Percentiles rank a stretch among this genome's conserved stretches.
phyloP scores from a whole-genome alignment of 1,140 invertebrate genomes.

The Bathynomus jamesi region DNA sequence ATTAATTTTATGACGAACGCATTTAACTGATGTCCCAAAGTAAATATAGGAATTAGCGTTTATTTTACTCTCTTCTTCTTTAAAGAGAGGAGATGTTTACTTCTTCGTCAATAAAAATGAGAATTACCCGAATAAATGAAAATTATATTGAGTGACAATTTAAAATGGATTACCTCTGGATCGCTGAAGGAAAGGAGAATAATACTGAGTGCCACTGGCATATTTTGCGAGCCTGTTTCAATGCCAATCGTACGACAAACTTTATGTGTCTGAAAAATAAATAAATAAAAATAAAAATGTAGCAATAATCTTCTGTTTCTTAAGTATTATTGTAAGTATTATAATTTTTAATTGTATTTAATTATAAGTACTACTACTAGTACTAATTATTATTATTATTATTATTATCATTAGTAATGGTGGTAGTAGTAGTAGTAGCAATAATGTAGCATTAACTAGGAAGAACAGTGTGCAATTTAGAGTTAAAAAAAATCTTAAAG shows the following conservation, averaged over 20 bases:
- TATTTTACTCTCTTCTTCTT: neutral
- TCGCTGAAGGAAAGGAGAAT: conserved; percentile 38
- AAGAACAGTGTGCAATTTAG: too few relatives aligned
- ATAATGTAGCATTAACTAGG: too few relatives aligned
- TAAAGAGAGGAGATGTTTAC: too few relatives aligned
- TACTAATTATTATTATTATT: too few relatives aligned
- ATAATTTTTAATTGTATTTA: neutral
- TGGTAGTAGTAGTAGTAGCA: too few relatives aligned
- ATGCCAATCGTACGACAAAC: conserved; percentile 44
- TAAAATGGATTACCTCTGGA: conserved; percentile 5
- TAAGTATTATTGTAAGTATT: neutral
- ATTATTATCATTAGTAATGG: too few relatives aligned
- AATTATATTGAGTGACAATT: neutral
- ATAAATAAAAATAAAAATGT: neutral
- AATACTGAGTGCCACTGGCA: conserved; percentile 41
- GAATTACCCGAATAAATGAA: neutral
- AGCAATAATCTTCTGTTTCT: neutral
- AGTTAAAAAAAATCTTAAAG: too few relatives aligned
- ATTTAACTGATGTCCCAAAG: neutral
- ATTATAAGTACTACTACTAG: neutral
- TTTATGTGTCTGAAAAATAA: conserved; percentile 22
- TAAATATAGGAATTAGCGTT: neutral
- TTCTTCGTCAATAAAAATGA: neutral
- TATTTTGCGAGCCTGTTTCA: conserved; percentile 47
- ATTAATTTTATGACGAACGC: neutral